These are phyloP conservation scores for Kuschelorhynchus macadamiae DNA, from an alignment of 2,888 invertebrate species.

Conservation along the genomic window DNA sequence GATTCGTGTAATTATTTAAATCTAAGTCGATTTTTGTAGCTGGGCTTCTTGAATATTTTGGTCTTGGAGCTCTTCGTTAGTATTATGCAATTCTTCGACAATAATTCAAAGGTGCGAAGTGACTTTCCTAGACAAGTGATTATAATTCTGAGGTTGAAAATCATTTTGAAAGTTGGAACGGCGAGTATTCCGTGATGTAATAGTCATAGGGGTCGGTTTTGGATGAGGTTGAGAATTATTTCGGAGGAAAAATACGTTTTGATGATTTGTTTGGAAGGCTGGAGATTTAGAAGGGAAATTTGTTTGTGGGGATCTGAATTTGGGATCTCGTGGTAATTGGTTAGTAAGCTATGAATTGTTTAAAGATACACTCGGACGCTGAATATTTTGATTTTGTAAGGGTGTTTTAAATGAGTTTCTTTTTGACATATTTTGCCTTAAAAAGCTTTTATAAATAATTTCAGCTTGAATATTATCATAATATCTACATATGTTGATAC, in stretches of 20 bases:
- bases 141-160: background rate
- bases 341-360: background rate
- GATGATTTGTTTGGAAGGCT: background rate
- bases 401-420: constrained; percentile 6
- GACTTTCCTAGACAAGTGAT: constrained; percentile 7
- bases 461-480: constrained; percentile 14
- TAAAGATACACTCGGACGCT: no score
- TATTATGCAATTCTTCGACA: constrained; percentile 10
- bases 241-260: background rate
- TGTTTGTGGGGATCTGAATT: background rate
- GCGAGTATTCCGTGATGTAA: background rate
- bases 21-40: background rate
- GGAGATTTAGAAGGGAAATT: background rate
- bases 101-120: background rate
- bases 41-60: background rate
- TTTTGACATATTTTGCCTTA: constrained; percentile 12
- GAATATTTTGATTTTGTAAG: background rate
- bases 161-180: background rate
- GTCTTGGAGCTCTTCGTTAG: background rate
- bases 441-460: constrained; percentile 12
- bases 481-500: constrained; percentile 19
- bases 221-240: background rate
- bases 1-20: constrained; percentile 1
- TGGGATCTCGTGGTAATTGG: constrained; percentile 7
- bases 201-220: constrained; percentile 1